phyloP scores from a whole-genome alignment of 2,797 vertebrate genomes.

The Pyrocephalus nanus region DNA sequence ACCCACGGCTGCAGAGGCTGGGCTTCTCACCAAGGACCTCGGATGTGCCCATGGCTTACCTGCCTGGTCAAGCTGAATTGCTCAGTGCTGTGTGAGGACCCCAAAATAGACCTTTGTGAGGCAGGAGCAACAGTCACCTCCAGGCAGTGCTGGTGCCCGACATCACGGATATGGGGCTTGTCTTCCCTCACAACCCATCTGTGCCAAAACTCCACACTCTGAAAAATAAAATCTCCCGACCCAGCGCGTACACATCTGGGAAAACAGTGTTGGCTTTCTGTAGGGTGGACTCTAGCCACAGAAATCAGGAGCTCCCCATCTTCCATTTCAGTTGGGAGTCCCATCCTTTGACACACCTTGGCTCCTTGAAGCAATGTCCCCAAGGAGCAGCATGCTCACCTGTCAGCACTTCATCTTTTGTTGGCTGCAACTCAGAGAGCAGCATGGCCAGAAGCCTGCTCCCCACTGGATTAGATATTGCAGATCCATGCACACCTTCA shows the following conservation, averaged over 20 bases:
- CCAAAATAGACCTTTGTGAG: rapidly evolving
- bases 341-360: neutral
- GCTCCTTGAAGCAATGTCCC: neutral
- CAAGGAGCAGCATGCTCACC: neutral
- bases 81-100: rapidly evolving
- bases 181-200: neutral
- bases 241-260: neutral
- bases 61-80: neutral
- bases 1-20: neutral
- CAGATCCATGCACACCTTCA: neutral
- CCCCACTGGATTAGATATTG: neutral
- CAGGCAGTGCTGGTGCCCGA: neutral
- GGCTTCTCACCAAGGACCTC: neutral
- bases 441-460: neutral
- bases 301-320: neutral
- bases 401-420: neutral
- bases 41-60: neutral
- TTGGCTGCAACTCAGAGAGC: neutral
- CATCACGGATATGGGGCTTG: neutral
- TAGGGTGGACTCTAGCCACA: neutral
- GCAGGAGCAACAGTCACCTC: neutral
- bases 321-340: neutral
- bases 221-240: neutral
- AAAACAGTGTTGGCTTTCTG: neutral
- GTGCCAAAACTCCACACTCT: neutral